Evolutionary conservation across 1,140 invertebrate genomes (phyloP), one percentile per base, ranked within the genome.

Genomic region (Megalonaias nervosa): DNA sequence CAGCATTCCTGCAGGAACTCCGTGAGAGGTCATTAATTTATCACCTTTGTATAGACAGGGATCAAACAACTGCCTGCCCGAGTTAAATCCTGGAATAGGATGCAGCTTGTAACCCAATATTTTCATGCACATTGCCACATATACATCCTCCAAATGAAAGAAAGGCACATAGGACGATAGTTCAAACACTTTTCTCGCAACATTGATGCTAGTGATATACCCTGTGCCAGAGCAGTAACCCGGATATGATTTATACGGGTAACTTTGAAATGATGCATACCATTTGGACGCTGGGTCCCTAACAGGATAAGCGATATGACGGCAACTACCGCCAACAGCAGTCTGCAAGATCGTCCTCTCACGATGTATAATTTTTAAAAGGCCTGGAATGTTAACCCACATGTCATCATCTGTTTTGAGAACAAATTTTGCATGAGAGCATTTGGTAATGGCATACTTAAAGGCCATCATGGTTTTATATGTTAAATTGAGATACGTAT

Each of bases 401-500:
- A 92, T 91, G 81, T 93, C 92, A 76, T 92, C 92, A 75, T 93
- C 92, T 56, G 88, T 89, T 82, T 92, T 92, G 69, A 92, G 81
- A 19, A 83, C 71, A 79, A 81, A 90, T 74, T 66, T 74, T 6
- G 94, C n/a, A n/a, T n/a, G n/a, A n/a, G n/a, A n/a, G n/a, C n/a
- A n/a, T n/a, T n/a, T n/a, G n/a, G n/a, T n/a, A n/a, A n/a, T n/a
- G n/a, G n/a, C n/a, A n/a, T n/a, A n/a, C n/a, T n/a, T n/a, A n/a
- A n/a, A n/a, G n/a, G n/a, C n/a, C n/a, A n/a, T n/a, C n/a, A n/a
- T n/a, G n/a, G n/a, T n/a, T n/a, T n/a, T n/a, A n/a, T n/a, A 95
- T 1, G 96, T 96, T 90, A 97, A 93, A 90, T 97, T 97, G 74
- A 93, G 92, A 85, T 97, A 97, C 59, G 92, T 92, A 90, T 97